Evolutionary conservation across 2,888 invertebrate species (phyloP), one percentile per base, ranked within the genome.

Genomic region (Tipula lateralis): DNA sequence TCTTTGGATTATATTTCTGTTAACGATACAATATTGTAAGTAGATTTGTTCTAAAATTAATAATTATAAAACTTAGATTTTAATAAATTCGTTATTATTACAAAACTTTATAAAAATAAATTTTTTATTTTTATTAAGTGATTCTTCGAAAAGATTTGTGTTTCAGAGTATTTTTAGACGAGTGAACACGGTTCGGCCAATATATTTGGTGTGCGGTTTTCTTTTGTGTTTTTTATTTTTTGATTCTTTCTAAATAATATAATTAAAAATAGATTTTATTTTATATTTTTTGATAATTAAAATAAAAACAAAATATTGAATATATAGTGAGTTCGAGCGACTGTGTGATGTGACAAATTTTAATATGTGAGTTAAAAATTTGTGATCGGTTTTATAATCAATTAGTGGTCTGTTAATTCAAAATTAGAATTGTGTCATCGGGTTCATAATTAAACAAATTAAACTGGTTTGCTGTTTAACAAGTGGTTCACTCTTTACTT

Each of bases 221-320:
- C 66, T 66, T 66, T 66, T 66, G 66, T 66, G n/a, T 16, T 44
- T 13, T n/a, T 44, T 0, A n/a, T 44, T 44, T 66, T 66, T 24
- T n/a, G n/a, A n/a, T n/a, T 66, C 7, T 66, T 66, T 24, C 24
- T 24, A 24, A 50, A 19, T 16, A n/a, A n/a, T 5, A 39, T 39
- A 66, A 66, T 66, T 66, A 66, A 66, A 66, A 66, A 66, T 66
- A 66, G 66, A 66, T 24, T 66, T 66, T 19, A 66, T 66, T 66
- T 66, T 66, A 16, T 50, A 24, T 19, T 50, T n/a, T 50, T 50
- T 66, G 9, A 66, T 24, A 66, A 66, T 44, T 44, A n/a, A 44
- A 36, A n/a, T n/a, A 44, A 44, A 66, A 24, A 66, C 24, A 66
- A 19, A 66, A 66, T 66, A 66, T 66, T 66, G 66, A 66, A 50